phyloP scores from a whole-genome alignment of 1,140 invertebrate species.

The Drosophila elegans region DNA sequence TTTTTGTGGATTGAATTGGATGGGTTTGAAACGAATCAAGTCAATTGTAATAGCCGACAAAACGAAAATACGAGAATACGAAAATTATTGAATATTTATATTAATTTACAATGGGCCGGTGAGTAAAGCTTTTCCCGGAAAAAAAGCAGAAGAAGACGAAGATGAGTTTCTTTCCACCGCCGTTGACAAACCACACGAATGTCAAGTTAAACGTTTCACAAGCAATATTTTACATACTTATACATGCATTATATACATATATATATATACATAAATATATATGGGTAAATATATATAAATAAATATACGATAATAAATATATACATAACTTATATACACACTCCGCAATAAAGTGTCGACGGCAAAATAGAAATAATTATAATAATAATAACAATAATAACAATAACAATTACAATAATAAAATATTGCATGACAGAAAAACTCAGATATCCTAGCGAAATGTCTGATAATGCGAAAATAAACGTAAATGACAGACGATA shows the following conservation, averaged over 20 bases:
- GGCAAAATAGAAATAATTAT: conserved; percentile 22
- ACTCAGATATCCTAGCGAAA: conserved; percentile 30
- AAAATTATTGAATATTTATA: conserved; percentile 41
- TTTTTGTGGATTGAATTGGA: conserved; percentile 41
- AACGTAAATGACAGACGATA: conserved; percentile 5
- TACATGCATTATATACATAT: conserved; percentile 59
- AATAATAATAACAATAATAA: conserved; percentile 4
- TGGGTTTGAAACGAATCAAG: conserved; percentile 44
- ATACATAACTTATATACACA: conserved; percentile 51
- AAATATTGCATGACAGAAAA: conserved; percentile 21
- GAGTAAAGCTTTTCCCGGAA: conserved; percentile 11
- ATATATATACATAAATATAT: conserved; percentile 36
- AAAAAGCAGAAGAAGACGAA: background rate
- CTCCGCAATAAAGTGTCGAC: conserved; percentile 39
- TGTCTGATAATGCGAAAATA: conserved; percentile 31
- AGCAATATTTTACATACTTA: conserved; percentile 80
- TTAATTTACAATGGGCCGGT: conserved; percentile 41
- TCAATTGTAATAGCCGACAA: conserved; percentile 65
- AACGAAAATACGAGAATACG: conserved; percentile 6
- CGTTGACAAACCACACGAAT: conserved; percentile 62
- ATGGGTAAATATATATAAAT: conserved; percentile 38
- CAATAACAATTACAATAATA: background rate
- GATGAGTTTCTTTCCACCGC: conserved; percentile 45
- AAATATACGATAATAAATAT: conserved; percentile 50
- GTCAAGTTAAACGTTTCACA: conserved; percentile 81